phyloP scores from a whole-genome alignment of 2,113 vertebrate genomes.

The Solea solea region DNA sequence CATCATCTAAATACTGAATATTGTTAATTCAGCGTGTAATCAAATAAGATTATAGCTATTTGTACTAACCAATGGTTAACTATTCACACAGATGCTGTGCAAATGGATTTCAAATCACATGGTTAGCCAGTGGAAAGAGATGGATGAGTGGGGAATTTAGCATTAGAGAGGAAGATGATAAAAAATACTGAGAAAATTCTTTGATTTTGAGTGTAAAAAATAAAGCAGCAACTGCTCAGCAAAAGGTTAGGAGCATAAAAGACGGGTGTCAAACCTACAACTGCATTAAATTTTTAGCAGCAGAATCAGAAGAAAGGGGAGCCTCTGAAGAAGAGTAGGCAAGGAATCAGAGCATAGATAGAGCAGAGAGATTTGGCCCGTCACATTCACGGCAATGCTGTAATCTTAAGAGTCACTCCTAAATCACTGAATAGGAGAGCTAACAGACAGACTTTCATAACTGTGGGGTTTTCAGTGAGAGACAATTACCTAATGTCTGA shows the following conservation, averaged over 20 bases:
- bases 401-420: slow-evolving; percentile 62
- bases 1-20: slow-evolving; percentile 7
- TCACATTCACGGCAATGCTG: slow-evolving; percentile 28
- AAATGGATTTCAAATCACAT: neutral
- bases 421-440: slow-evolving; percentile 49
- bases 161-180: slow-evolving; percentile 21
- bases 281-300: slow-evolving; percentile 43
- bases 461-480: slow-evolving; percentile 52
- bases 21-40: slow-evolving; percentile 4
- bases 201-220: slow-evolving; percentile 12
- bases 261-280: slow-evolving; percentile 37
- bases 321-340: slow-evolving; percentile 32
- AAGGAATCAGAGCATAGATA: neutral
- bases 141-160: slow-evolving; percentile 7
- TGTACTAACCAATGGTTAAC: neutral
- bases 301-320: slow-evolving; percentile 23
- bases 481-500: slow-evolving; percentile 76
- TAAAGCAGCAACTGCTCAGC: neutral
- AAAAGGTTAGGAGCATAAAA: slow-evolving; percentile 30
- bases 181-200: slow-evolving; percentile 23
- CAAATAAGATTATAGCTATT: neutral
- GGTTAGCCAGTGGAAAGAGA: slow-evolving; percentile 16
- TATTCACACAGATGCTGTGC: neutral
- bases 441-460: slow-evolving; percentile 54
- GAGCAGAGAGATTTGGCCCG: slow-evolving; percentile 15